Base-by-base conservation (phyloP, 1,140 invertebrate genomes). In the Bacillus rossius region DNA sequence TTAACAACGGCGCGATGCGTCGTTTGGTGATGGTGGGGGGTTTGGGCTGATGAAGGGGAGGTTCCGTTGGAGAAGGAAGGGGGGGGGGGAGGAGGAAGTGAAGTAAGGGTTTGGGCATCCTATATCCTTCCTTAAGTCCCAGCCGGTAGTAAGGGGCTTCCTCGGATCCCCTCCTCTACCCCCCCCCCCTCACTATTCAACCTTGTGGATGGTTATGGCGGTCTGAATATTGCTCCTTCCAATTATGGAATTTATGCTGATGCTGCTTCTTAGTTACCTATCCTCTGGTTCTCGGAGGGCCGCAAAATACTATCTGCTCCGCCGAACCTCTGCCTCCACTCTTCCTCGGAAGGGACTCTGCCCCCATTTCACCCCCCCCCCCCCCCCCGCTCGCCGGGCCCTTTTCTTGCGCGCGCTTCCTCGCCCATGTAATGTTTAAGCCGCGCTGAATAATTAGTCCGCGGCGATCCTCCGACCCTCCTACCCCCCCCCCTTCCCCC, bases 181-280 rank as follows among this genome's bases (percentile, higher is more conserved):
- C 10, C 29, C 29, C 29, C 10, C 4, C 43, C 17, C n/a, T 7
- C 17, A 5, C 17, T 45, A 4, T 34, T 34, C 29, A 10, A 10
- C 29, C 5, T 4, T 4, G 10, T 4, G 29, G 29, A 34, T 34
- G 29, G n/a, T 34, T 34, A 34, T 34, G 29, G 29, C 29, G 29
- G 29, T 34, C 29, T 34, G 10, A 34, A 34, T 34, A 34, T 34
- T 34, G 29, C 29, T 34, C 29, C 29, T 34, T 60, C 68, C 69
- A 74, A 74, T 74, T 74, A 75, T 71, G 68, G 71, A 75, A 75
- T 75, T 75, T 75, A 75, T 75, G 73, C 73, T 75, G 73, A 75
- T 75, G 73, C 73, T 69, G 69, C 68, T 68, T 74, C 73, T 74
- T 74, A 74, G 71, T 73, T 69, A 34, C 29, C 29, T 34, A 34